Evolutionary conservation across 2,888 invertebrate species (phyloP).

Genomic region (Drosophila anceps): DNA sequence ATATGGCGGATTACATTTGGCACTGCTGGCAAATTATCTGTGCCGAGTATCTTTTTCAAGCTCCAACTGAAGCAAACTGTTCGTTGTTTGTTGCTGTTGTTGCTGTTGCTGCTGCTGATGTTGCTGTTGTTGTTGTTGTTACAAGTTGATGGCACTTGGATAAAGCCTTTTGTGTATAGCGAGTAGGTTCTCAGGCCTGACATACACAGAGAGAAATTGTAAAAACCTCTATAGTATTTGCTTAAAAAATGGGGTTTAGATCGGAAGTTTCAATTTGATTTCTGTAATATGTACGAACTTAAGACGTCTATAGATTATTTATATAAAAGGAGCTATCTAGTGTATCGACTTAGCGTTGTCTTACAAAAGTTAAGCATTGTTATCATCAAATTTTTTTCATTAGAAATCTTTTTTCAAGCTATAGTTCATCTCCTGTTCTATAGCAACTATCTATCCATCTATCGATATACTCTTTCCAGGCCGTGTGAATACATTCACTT

Average conservation of each 20-base stretch:
- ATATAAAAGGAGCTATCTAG: background rate
- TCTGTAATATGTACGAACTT: too few species aligned
- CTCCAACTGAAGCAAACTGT: constrained; percentile 49
- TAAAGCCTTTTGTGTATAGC: constrained; percentile 19
- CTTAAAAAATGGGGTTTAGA: background rate
- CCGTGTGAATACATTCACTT: constrained; percentile 53
- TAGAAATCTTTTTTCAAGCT: background rate
- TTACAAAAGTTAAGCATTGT: fast-evolving
- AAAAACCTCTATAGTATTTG: background rate
- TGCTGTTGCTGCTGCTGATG: constrained; percentile 5
- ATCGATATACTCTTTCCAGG: background rate
- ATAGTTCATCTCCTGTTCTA: constrained; percentile 7
- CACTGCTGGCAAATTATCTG: constrained; percentile 81
- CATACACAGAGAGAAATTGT: constrained; percentile 18
- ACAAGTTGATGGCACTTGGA: constrained; percentile 36
- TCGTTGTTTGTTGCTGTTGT: constrained; percentile 16
- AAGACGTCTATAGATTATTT: background rate
- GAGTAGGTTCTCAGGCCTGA: constrained; percentile 36
- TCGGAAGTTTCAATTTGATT: background rate
- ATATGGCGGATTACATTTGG: constrained; percentile 81
- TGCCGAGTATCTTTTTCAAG: constrained; percentile 66
- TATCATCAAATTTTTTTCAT: too few species aligned
- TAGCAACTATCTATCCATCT: background rate
- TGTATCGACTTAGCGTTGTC: background rate
- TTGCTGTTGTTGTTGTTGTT: constrained; percentile 25